Evolutionary conservation across 2,888 invertebrate genomes (phyloP), one percentile per base, ranked within the genome.

Genomic region (Cremastinae sp.): DNA sequence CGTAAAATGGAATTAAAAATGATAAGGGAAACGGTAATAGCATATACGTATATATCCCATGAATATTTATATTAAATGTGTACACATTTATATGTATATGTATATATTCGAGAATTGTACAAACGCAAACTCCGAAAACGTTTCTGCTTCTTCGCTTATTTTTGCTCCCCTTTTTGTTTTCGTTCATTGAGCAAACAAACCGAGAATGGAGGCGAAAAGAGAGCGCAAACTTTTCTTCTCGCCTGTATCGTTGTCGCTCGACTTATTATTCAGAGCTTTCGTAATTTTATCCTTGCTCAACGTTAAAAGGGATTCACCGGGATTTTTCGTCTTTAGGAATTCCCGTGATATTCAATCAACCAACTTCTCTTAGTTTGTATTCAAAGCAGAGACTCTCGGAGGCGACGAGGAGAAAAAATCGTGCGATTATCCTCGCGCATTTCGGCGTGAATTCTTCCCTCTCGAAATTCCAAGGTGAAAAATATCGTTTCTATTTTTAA

Each of bases 1-100:
- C 78, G 82, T 79, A 78, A 80, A 83, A 85, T 83, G 81, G 81
- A 85, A 86, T 86, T 86, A 86, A 85, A 86, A 84, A 82, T 84
- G 82, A 85, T 83, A 83, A 83, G 74, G 66, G 36, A 45, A 59
- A 61, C 56, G 70, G 43, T 43, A 43, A 56, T 61, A 36, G 3
- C 20, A 16, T 28, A 49, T 47, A 41, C 38, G 12, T 12, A 16
- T 41, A 41, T 9, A 41, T 41, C 2, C 2, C 12, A 41, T 41
- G 41, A 41, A 41, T 41, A 41, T 28, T 28, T 28, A 28, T 28
- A 28, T 28, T 28, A 28, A 28, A 28, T 28, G 28, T 28, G 28
- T 28, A 28, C 28, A 28, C 28, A 28, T 28, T 28, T 28, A 38
- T 56, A 41, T 20, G 2, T 12, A 22, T 41, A 41, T 41, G 20